Percentiles rank a stretch among this genome's conserved stretches.
Conservation (phyloP, 2,113 vertebrate species). For the Centrocercus urophasianus region DNA sequence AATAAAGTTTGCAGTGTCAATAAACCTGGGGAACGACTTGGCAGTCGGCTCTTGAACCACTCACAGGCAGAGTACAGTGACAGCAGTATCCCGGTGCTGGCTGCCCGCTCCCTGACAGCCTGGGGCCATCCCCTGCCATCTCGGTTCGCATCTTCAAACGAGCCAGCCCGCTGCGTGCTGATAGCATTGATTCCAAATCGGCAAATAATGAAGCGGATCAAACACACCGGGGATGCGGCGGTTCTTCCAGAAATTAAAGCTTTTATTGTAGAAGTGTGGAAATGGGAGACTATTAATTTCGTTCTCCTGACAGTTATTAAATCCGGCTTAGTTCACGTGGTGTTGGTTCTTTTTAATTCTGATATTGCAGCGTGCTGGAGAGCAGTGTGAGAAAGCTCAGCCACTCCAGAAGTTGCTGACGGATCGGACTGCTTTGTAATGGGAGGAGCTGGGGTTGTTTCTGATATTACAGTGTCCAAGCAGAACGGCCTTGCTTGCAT, state of each 20-base stretch:
- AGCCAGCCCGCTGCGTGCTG: background rate
- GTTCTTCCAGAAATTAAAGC: conserved; percentile 44
- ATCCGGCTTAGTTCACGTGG: conserved; percentile 5
- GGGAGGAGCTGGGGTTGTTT: background rate
- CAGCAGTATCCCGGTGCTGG: background rate
- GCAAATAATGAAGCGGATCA: conserved; percentile 3
- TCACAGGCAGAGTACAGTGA: background rate
- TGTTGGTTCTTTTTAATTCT: conserved; percentile 20
- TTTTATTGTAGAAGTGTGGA: conserved; percentile 10
- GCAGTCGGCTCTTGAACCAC: background rate
- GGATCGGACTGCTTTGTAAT: background rate
- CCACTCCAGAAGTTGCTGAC: background rate
- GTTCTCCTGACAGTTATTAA: conserved; percentile 29
- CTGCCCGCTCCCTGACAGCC: background rate
- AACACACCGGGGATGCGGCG: background rate
- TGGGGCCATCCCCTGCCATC: fast-evolving
- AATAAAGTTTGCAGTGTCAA: conserved; percentile 29
- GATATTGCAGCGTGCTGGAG: background rate
- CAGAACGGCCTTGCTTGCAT: background rate
- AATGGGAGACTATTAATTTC: conserved; percentile 35
- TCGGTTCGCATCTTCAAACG: background rate
- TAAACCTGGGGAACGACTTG: background rate
- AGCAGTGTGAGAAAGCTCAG: fast-evolving
- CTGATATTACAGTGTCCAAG: background rate
- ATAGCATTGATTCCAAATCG: background rate